Evolutionary conservation across 2,113 vertebrate genomes (phyloP).

Genomic region (Amblyopsis rosae): DNA sequence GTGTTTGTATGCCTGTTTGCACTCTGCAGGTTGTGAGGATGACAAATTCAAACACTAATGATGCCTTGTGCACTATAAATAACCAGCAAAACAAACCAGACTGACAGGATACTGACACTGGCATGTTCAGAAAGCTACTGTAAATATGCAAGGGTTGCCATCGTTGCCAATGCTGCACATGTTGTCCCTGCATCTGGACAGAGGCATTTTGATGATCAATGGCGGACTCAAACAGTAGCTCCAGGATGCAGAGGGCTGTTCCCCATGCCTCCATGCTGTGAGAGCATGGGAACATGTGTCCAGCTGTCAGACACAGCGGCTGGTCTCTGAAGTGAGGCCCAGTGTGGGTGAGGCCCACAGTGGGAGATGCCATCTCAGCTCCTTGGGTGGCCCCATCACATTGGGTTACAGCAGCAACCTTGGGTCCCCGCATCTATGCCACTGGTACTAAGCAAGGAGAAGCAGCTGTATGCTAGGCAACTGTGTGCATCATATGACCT

Average conservation of each 20-base stretch:
- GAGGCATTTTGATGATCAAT: conserved; percentile 49
- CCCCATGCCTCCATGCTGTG: conserved; percentile 41
- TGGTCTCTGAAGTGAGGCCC: conserved; percentile 49
- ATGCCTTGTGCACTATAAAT: neutral
- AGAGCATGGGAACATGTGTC: conserved; percentile 53
- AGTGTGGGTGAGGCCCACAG: conserved; percentile 39
- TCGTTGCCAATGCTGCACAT: conserved; percentile 1
- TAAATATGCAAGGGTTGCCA: conserved; percentile 32
- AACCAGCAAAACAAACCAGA: neutral
- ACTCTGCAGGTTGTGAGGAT: neutral
- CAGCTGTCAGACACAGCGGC: conserved; percentile 64
- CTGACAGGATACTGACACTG: neutral
- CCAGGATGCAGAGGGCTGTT: conserved; percentile 28
- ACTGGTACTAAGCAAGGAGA: too few relatives aligned
- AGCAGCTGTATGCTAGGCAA: too few relatives aligned
- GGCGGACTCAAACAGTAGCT: conserved; percentile 58
- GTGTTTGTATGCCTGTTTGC: conserved; percentile 9
- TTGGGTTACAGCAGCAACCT: conserved; percentile 22
- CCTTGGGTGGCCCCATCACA: conserved; percentile 47
- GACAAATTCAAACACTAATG: neutral
- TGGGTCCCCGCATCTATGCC: too few relatives aligned
- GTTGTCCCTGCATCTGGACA: conserved; percentile 21
- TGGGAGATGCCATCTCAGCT: conserved; percentile 35
- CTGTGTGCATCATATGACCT: too few relatives aligned
- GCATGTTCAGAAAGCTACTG: neutral